phyloP scores from a whole-genome alignment of 2,888 invertebrate genomes.

The Gymnocheta viridis region DNA sequence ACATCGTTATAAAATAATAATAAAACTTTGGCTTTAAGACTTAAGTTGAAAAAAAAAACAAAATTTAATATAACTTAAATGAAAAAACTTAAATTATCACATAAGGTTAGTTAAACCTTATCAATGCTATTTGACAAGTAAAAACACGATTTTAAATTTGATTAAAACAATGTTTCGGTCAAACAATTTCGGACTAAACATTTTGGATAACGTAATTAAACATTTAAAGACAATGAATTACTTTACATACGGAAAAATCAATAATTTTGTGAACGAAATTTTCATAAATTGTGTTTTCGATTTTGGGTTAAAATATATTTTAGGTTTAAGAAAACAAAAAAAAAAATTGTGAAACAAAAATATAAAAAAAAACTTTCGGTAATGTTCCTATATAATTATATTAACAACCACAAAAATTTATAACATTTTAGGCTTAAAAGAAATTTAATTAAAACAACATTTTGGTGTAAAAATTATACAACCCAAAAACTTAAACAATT shows the following conservation, averaged over 20 bases:
- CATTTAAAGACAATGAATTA: constrained; percentile 58
- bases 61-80: not conserved
- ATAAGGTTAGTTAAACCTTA: constrained; percentile 9
- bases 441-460: constrained; percentile 37
- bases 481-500: constrained; percentile 17
- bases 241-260: constrained; percentile 51
- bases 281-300: not conserved
- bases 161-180: constrained; percentile 66
- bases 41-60: constrained; percentile 66
- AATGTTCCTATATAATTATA: constrained; percentile 81
- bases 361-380: constrained; percentile 77
- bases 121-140: constrained; percentile 9
- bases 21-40: constrained; percentile 74
- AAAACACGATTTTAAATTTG: constrained; percentile 42
- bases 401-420: constrained; percentile 71
- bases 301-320: constrained; percentile 32
- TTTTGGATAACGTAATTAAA: constrained; percentile 68
- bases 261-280: constrained; percentile 6
- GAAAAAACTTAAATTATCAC: not conserved
- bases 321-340: constrained; percentile 65
- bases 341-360: constrained; percentile 56
- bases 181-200: constrained; percentile 68
- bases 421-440: constrained; percentile 69
- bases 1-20: constrained; percentile 50
- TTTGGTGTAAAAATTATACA: constrained; percentile 63